phyloP scores from a whole-genome alignment of 2,113 vertebrate genomes.

The Forbesichthys papilliferus region DNA sequence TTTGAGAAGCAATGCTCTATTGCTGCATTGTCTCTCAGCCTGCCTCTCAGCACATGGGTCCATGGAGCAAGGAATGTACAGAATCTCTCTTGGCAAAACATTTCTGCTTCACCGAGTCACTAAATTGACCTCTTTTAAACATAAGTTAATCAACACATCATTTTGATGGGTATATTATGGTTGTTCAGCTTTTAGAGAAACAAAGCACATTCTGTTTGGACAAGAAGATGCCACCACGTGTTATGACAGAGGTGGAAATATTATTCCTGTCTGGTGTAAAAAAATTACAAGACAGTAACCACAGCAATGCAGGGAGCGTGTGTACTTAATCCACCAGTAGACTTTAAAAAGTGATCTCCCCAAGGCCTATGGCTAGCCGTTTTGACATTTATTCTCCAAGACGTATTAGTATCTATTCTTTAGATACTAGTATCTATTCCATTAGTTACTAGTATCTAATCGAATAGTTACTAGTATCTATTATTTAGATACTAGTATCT shows the following conservation, averaged over 20 bases:
- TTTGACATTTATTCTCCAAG: too few species aligned
- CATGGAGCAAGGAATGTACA: conserved; percentile 29
- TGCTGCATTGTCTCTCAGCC: not conserved
- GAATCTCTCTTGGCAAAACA: conserved; percentile 35
- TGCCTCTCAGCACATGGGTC: conserved; percentile 52
- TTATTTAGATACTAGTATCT: too few species aligned
- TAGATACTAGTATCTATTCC: too few species aligned
- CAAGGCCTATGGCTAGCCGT: too few species aligned
- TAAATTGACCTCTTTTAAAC: conserved; percentile 55
- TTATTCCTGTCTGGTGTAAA: too few species aligned
- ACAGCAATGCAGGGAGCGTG: conserved; percentile 17
- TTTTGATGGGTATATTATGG: conserved; percentile 1
- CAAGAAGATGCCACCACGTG: not conserved
- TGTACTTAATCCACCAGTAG: conserved; percentile 23
- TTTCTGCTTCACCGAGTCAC: conserved; percentile 56
- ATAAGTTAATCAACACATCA: conserved; percentile 5
- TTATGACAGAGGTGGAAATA: not conserved
- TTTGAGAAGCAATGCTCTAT: too few species aligned
- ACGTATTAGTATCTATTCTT: too few species aligned
- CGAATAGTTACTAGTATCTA: too few species aligned
- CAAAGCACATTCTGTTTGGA: not conserved
- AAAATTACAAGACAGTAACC: too few species aligned
- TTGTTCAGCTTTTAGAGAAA: not conserved
- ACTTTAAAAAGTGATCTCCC: not conserved
- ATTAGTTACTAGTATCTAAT: too few species aligned